Evolutionary conservation across 2,797 vertebrate genomes (phyloP).

Genomic region (Halcyon chelicuti): DNA sequence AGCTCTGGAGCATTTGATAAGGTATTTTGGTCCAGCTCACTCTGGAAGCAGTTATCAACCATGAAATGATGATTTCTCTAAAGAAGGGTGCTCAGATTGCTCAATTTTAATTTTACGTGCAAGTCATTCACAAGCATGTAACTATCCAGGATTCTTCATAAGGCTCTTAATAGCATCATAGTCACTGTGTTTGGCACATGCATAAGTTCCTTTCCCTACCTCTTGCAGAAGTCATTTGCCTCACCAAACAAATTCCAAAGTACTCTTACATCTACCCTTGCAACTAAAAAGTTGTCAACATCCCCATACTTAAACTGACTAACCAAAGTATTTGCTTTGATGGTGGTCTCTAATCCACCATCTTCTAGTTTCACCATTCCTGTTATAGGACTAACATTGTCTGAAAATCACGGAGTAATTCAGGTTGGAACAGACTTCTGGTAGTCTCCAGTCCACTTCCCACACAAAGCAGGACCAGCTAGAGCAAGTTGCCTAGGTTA

Average conservation of each 20-base stretch:
- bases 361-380: background rate
- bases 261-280: background rate
- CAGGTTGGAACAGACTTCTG: background rate
- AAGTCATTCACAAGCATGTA: background rate
- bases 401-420: background rate
- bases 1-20: background rate
- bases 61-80: background rate
- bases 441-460: background rate
- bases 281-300: background rate
- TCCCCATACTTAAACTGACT: background rate
- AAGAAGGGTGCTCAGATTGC: background rate
- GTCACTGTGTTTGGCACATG: background rate
- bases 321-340: background rate
- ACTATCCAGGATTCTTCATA: background rate
- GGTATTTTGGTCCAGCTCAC: background rate
- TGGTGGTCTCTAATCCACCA: background rate
- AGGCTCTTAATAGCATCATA: background rate
- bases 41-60: background rate
- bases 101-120: background rate
- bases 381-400: background rate
- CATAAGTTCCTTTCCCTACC: background rate
- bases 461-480: background rate
- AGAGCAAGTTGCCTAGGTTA: background rate
- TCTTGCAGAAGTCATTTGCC: background rate
- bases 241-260: background rate